Conservation (phyloP, 1,140 invertebrate species). For the Augochlora pura region DNA sequence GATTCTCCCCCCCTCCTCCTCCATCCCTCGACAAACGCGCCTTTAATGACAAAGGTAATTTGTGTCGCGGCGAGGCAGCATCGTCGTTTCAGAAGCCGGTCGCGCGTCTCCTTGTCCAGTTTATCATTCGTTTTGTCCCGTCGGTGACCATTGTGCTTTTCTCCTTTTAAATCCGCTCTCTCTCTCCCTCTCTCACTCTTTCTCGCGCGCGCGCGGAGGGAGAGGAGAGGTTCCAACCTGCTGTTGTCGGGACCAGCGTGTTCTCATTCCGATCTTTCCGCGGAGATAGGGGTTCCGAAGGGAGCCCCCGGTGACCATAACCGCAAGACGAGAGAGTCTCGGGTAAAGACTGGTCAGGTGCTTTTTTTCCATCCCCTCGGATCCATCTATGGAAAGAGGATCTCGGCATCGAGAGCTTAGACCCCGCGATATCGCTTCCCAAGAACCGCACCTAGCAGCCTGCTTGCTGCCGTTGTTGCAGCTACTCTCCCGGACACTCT, state of each 20-base stretch:
- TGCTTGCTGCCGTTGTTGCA: no score
- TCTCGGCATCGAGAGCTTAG: constrained; percentile 12
- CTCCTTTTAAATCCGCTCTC: constrained; percentile 18
- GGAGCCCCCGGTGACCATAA: neutral
- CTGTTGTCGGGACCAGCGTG: neutral
- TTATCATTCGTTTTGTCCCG: constrained; percentile 2
- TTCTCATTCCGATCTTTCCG: constrained; percentile 12
- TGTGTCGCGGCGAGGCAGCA: neutral
- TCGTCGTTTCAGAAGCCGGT: neutral
- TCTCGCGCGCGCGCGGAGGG: no score
- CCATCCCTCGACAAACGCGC: neutral
- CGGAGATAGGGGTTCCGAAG: constrained; percentile 1
- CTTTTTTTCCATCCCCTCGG: constrained; percentile 17
- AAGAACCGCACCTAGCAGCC: neutral
- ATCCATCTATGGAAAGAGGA: constrained; percentile 46
- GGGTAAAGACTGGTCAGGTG: constrained; percentile 36
- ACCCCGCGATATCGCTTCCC: neutral
- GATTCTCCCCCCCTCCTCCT: no score
- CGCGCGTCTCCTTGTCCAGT: neutral
- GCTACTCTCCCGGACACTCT: no score
- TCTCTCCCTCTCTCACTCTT: no score
- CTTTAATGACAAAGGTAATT: constrained; percentile 4
- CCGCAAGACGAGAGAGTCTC: constrained; percentile 8
- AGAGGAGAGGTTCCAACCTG: neutral
- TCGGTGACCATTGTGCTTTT: neutral